Evolutionary conservation across 2,888 invertebrate genomes (phyloP), one percentile per base, ranked within the genome.

Genomic region (Ditula angustiorana): DNA sequence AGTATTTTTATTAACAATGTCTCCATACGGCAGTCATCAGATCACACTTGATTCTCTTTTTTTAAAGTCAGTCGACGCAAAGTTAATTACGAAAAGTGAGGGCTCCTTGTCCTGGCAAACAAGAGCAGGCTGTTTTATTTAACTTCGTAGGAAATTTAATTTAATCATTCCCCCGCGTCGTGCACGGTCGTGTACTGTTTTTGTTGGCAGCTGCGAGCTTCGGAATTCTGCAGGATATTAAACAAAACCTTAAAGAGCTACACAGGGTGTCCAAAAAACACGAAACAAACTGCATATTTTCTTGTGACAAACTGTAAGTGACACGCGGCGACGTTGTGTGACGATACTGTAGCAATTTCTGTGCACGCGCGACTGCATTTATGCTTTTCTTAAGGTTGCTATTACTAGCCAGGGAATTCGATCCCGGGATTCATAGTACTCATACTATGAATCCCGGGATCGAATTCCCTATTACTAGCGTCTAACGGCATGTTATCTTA

Each of bases 71-170:
- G 19, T 10, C 16, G 16, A 10, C n/a, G n/a, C 10, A 13, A 53
- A 35, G 13, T 53, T 53, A 37, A 53, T 37, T 53, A 37, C 21
- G n/a, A n/a, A 13, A 13, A 33, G 21, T 11, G 24, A 16, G 7
- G 10, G 33, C 33, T 19, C 33, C 28, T 37, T 13, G 35, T 37
- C 46, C 23, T 11, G n/a, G n/a, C 46, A 37, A 53, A 53, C 53
- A 23, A 11, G n/a, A 21, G n/a, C n/a, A 23, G 8, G n/a, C 24
- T 53, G 53, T 23, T 52, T 33, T 33, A 35, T 53, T 35, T 53
- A 33, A 23, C 53, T 37, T 53, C 3, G n/a, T 13, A 13, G 21
- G 10, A 53, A 23, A 37, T 35, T 37, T 21, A 53, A 35, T 53
- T 53, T 35, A 33, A 11, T 21, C 52, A 41, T 41, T 23, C 19